Evolutionary conservation across 2,113 vertebrate species (phyloP), one percentile per base, ranked within the genome.

Genomic region (Rutilus rutilus): DNA sequence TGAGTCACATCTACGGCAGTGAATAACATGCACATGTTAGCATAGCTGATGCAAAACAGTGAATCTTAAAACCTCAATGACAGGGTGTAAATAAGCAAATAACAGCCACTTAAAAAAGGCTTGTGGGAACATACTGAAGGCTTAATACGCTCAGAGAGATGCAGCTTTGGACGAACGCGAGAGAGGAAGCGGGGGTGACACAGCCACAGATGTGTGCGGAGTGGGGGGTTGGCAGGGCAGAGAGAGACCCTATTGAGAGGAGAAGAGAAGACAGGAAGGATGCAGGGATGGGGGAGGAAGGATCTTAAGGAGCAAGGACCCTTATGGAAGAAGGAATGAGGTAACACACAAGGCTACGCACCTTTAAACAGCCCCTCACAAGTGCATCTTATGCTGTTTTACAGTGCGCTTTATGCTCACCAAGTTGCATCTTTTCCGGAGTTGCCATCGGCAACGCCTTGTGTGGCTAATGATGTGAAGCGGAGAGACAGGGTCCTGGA

Each of bases 21-120:
- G 88, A 89, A 78, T 85, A 89, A 89, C 88, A 85, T 78, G 57
- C 85, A 52, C 82, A 86, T 82, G 88, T 86, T 85, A 79, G 83
- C 78, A 57, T 60, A 69, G 84, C 82, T 85, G 85, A 85, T 89
- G 85, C 85, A 87, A 85, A 25, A 85, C 85, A 78, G 27, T 39
- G 25, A 62, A 25, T 60, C 21, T 79, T 25, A 62, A 79, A 42
- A 21, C 25, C 47, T 54, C 47, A 19, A 21, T 54, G 74, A 54
- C 74, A 76, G 54, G 47, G 74, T 47, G 3, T 50, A 30, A 76
- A 76, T 69, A 76, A 54, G 47, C 50, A 65, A 21, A 65, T 36
- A 57, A 17, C 50, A 57, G 78, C n/a, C 21, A 60, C 59, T 57
- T 67, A 36, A 52, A 85, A 80, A 80, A 71, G 33, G 25, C 33